These are phyloP conservation scores for Drosophila paramelanica DNA, from an alignment of 2,888 invertebrate species.

Conservation along the genomic window DNA sequence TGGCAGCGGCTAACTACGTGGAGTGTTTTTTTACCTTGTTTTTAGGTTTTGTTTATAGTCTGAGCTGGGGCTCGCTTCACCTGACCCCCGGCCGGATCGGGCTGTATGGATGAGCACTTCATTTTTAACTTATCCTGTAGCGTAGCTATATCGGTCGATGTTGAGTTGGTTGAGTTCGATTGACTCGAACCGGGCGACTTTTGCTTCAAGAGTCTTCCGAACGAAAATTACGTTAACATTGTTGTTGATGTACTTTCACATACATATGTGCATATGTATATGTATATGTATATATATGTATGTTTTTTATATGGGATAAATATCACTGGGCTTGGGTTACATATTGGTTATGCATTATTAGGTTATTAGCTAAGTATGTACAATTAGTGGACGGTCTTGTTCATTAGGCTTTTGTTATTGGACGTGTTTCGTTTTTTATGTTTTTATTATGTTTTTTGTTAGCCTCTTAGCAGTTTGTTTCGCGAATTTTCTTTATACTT, in stretches of 20 bases:
- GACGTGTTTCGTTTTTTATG: neutral
- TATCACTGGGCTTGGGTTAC: conserved; percentile 25
- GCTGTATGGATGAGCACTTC: conserved; percentile 30
- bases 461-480: conserved; percentile 29
- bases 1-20: neutral
- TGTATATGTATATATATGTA: conserved; percentile 33
- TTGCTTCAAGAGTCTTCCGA: conserved; percentile 72
- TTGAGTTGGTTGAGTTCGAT: conserved; percentile 78
- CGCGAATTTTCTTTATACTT: neutral
- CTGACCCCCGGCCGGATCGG: conserved; percentile 5
- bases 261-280: conserved; percentile 21
- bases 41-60: conserved; percentile 28
- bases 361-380: conserved; percentile 28
- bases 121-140: conserved; percentile 71
- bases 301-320: conserved; percentile 14
- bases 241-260: conserved; percentile 12
- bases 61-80: conserved; percentile 25
- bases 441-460: conserved; percentile 16
- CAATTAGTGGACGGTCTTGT: conserved; percentile 42
- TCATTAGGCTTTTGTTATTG: conserved; percentile 15
- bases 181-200: conserved; percentile 69
- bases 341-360: conserved; percentile 7
- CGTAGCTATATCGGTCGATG: conserved; percentile 61
- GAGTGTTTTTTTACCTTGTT: neutral
- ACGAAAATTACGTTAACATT: conserved; percentile 44